Conservation (phyloP, 2,797 vertebrate species). For the Enteromius viviparus region DNA sequence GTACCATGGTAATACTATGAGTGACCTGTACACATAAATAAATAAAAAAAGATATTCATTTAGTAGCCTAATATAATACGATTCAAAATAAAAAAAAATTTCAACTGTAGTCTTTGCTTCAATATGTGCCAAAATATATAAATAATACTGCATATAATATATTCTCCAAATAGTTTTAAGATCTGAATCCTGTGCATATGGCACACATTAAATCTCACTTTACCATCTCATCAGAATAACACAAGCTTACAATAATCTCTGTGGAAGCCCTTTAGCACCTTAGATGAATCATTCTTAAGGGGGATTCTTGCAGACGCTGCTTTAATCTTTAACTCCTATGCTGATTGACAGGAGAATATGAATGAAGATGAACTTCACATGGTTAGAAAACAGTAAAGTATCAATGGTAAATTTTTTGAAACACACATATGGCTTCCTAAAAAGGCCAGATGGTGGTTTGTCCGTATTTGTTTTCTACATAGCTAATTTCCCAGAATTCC, state of each 20-base stretch:
- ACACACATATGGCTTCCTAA: slow-evolving; percentile 36
- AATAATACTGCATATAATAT: neutral
- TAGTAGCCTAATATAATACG: neutral
- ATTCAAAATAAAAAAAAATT: neutral
- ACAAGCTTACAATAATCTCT: slow-evolving; percentile 44
- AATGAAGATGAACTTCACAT: neutral
- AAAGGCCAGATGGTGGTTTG: slow-evolving; percentile 76
- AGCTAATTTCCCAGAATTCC: slow-evolving; percentile 69
- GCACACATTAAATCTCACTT: neutral
- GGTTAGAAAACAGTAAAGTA: neutral
- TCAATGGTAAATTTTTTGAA: slow-evolving; percentile 22
- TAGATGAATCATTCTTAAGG: slow-evolving; percentile 6
- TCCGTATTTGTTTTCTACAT: slow-evolving; percentile 78
- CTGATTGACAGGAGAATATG: slow-evolving; percentile 8
- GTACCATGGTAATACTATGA: neutral
- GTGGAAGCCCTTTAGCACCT: slow-evolving; percentile 28
- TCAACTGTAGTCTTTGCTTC: neutral
- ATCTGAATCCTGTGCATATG: neutral
- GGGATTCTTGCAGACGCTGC: slow-evolving; percentile 20
- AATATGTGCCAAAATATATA: neutral
- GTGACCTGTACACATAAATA: neutral
- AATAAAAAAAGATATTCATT: neutral
- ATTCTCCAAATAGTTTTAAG: neutral
- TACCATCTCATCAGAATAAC: slow-evolving; percentile 51
- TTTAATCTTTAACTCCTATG: slow-evolving; percentile 19